phyloP scores from a whole-genome alignment of 2,797 vertebrate genomes.

The Poecile montanus region DNA sequence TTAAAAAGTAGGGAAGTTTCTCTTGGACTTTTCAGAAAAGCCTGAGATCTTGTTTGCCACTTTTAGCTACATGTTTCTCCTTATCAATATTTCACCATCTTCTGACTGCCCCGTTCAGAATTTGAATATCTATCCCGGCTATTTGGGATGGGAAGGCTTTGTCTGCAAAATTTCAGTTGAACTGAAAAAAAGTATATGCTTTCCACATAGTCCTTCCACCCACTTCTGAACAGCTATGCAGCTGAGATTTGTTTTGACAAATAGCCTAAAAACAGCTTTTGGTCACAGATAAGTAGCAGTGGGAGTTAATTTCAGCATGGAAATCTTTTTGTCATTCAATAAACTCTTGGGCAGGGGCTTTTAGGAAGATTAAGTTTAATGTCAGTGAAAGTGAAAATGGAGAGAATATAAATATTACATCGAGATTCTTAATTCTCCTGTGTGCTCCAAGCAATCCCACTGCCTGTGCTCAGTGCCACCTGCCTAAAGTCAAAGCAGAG shows the following conservation, averaged over 20 bases:
- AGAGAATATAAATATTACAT: background rate
- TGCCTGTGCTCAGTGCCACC: background rate
- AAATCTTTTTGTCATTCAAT: background rate
- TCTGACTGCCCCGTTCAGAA: background rate
- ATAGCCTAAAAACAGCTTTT: background rate
- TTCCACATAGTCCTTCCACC: background rate
- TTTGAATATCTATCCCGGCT: background rate
- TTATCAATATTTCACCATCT: background rate
- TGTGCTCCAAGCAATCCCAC: fast-evolving
- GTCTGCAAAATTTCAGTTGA: background rate
- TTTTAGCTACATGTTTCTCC: background rate
- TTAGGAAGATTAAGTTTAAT: background rate
- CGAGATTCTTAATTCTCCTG: background rate
- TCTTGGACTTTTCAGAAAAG: background rate
- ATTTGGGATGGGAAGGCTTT: background rate
- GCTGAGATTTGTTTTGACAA: background rate
- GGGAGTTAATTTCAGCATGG: background rate
- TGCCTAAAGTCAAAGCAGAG: background rate
- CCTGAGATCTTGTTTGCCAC: background rate
- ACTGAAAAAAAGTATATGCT: background rate
- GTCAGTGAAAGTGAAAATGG: background rate
- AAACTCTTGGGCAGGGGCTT: background rate
- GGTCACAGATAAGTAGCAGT: background rate
- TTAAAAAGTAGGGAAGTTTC: background rate
- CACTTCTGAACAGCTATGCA: background rate